A percentile compares a stretch with the other conserved stretches of the same genome.
phyloP scores from a whole-genome alignment of 2,888 invertebrate species.

The Aphidius colemani region DNA sequence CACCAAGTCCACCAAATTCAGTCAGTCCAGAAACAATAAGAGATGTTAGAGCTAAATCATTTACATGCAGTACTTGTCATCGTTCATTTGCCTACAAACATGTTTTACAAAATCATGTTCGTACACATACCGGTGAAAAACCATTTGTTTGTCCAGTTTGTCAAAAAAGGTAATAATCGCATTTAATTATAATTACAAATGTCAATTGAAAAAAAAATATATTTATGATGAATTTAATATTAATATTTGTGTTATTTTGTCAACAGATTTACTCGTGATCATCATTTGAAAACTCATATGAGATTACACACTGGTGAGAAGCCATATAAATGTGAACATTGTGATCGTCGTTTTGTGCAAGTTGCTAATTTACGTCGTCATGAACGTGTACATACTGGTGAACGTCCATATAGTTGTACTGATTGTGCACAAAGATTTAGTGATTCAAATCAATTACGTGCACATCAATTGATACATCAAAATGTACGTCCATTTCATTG shows the following conservation, averaged over 20 bases:
- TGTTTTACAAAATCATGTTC: conserved; percentile 90
- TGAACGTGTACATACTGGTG: conserved; percentile 88
- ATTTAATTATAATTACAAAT: background rate
- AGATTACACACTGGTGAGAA: conserved; percentile 91
- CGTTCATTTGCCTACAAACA: conserved; percentile 93
- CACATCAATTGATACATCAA: conserved; percentile 86
- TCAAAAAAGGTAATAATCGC: conserved; percentile 69
- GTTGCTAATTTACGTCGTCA: conserved; percentile 90
- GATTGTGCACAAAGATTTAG: conserved; percentile 86
- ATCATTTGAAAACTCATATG: conserved; percentile 92
- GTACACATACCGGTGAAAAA: conserved; percentile 93
- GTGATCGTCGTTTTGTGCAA: conserved; percentile 91
- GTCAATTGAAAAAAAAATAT: background rate
- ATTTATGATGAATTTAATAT: background rate
- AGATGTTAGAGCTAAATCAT: conserved; percentile 74
- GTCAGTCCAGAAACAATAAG: conserved; percentile 54
- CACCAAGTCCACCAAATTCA: conserved; percentile 63
- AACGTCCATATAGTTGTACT: conserved; percentile 86
- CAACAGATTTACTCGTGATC: conserved; percentile 80
- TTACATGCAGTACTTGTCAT: conserved; percentile 86
- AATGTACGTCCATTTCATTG: conserved; percentile 90
- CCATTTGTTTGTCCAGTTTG: conserved; percentile 92
- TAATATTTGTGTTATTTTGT: conserved; percentile 5
- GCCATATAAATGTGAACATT: conserved; percentile 89
- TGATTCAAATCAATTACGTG: conserved; percentile 90